These are phyloP conservation scores for Pseudorhiza aurosa DNA, from an alignment of 30 jellyfish, hydroid and myxozoan species.

Conservation along the genomic window DNA sequence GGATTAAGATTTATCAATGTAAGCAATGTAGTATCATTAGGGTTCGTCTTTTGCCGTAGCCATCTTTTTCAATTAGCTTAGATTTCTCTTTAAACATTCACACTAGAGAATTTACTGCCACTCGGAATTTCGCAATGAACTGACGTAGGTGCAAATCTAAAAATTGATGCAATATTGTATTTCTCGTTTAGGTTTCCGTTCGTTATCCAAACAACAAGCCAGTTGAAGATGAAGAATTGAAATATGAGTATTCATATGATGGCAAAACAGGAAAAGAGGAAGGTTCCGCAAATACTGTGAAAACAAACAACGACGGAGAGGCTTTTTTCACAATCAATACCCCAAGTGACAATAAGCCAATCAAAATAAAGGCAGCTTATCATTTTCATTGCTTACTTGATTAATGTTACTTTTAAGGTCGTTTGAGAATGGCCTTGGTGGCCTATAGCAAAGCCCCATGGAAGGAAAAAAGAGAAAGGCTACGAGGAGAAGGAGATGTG, in stretches of 20 bases:
- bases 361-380: neutral
- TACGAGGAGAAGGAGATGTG: neutral
- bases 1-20: too few relatives aligned
- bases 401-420: too few relatives aligned
- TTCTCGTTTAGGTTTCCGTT: constrained; percentile 37
- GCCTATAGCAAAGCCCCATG: too few relatives aligned
- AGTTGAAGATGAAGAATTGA: constrained; percentile 3
- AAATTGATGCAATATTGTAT: neutral
- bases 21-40: too few relatives aligned
- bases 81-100: too few relatives aligned
- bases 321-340: constrained; percentile 28
- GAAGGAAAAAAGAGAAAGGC: too few relatives aligned
- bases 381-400: too few relatives aligned
- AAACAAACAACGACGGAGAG: constrained; percentile 35
- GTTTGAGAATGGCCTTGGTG: too few relatives aligned
- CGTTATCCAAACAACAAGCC: constrained; percentile 43
- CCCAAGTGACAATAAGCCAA: constrained; percentile 5
- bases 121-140: too few relatives aligned
- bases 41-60: too few relatives aligned
- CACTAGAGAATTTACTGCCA: too few relatives aligned
- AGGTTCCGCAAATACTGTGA: constrained; percentile 14
- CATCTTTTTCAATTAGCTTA: too few relatives aligned
- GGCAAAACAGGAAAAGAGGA: neutral
- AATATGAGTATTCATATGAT: neutral
- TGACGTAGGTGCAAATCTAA: neutral